phyloP scores from a whole-genome alignment of 2,888 invertebrate species.

The Rhabditoides inermis region DNA sequence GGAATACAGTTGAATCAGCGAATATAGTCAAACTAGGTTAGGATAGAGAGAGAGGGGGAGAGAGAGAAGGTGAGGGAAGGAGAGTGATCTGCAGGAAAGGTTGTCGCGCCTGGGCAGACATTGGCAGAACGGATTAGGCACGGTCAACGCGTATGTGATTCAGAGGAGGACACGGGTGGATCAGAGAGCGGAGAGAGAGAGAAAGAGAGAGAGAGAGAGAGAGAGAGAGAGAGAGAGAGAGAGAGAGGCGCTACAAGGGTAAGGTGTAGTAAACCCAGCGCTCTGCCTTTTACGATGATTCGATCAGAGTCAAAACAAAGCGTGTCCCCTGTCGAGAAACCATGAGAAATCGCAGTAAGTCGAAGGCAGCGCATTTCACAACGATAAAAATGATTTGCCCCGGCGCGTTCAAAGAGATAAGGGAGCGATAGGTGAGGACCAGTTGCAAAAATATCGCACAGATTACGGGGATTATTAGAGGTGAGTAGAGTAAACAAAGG shows the following conservation, averaged over 20 bases:
- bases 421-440: no score
- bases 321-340: no score
- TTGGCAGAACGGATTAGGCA: no score
- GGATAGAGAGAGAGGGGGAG: background rate
- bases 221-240: constrained; percentile 8
- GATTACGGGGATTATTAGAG: background rate
- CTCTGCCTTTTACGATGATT: no score
- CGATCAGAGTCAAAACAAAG: no score
- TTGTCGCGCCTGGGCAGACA: no score
- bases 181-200: constrained; percentile 5
- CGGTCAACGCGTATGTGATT: no score
- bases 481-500: constrained; percentile 2
- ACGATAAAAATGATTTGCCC: no score
- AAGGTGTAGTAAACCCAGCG: background rate
- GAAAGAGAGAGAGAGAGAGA: constrained; percentile 8
- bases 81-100: background rate
- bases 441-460: no score
- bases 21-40: background rate
- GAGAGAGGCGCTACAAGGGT: constrained; percentile 1
- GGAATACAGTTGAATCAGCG: background rate
- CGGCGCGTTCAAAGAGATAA: no score
- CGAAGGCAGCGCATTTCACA: no score
- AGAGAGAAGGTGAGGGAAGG: constrained; percentile 4
- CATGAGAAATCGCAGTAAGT: no score
- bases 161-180: background rate